Base-by-base conservation (phyloP, 2,113 vertebrate species). In the Eleginops maclovinus region DNA sequence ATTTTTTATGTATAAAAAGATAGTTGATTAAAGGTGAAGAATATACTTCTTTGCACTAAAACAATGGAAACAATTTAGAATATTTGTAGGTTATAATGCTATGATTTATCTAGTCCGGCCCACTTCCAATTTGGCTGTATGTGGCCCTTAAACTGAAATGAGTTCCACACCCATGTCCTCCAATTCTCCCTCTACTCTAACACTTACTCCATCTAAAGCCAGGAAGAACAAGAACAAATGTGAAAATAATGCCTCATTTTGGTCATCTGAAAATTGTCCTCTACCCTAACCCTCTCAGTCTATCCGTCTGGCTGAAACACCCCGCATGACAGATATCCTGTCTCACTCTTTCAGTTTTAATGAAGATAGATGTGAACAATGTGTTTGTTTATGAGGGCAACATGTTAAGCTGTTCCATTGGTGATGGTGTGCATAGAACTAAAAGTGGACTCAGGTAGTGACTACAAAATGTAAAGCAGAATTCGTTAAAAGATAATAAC, bases 341-440 rank as follows among this genome's bases (percentile, higher is more conserved):
- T 75, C 61, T 68, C 85, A 85, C 82, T 72, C 72, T 74, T 81
- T 91, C 69, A 86, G 68, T 44, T 55, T 67, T 80, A 93, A 92
- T 91, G 79, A 87, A 93, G 92, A 93, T 2, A 50, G 84, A 93
- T 93, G 69, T 72, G 76, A 65, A 70, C 75, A 26, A 31, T 49
- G 44, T 16, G 4, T 9, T 41, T 77, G 65, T 58, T 87, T 86
- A 46, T 72, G 62, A 13, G 49, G 79, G 56, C 71, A 87, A 88
- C 87, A 68, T 94, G 85, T 83, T 67, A 86, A 81, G 63, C 70
- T 1, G 4, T 62, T 72, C 47, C 51, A 49, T 10, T 15, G n/a
- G 11, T 59, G 43, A 26, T 21, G 26, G 21, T 68, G 24, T 68
- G 19, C 54, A 40, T 58, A 51, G 22, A 28, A 5, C 43, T 77